Evolutionary conservation across 2,888 invertebrate genomes (phyloP), one percentile per base, ranked within the genome.

Genomic region (Lithophane socia): DNA sequence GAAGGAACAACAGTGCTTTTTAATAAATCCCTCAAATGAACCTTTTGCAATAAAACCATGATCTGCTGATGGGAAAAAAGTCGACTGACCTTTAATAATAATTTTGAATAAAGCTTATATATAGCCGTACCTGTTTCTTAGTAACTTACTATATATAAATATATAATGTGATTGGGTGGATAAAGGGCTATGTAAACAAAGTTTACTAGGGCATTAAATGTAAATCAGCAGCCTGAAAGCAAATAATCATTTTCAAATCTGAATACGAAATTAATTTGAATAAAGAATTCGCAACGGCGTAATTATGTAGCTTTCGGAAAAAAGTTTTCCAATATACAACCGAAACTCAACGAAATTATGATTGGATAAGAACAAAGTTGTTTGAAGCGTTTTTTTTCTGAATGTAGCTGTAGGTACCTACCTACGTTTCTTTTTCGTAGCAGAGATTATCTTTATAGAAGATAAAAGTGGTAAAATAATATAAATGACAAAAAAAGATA

Each of bases 341-440:
- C 29, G 65, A 83, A 83, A 70, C 49, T 82, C 37, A 44, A 81
- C 49, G 24, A 80, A 81, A 80, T 81, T 64, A 64, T 61, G 82
- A 72, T 77, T 70, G 60, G 18, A 68, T 49, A 58, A n/a, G 18
- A 68, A 71, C 24, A 56, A 82, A 82, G 64, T 69, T 81, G 2
- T 42, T 52, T 52, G 18, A 65, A 69, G 24, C 13, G 24, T 21
- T 54, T 73, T 71, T 37, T 44, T 66, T 63, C 16, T 24, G 29
- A 69, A 61, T 61, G 4, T 61, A n/a, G 8, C 49, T 49, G 21
- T 47, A 37, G 5, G 5, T 37, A 37, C 5, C 37, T 37, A 54
- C 13, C 12, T 47, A 69, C 7, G 56, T 47, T 69, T 61, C 0
- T 60, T 67, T 60, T 79, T 24, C 4, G 44, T 24, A 29, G 3